A percentile compares a stretch with the other conserved stretches of the same genome.
Evolutionary conservation across 2,797 vertebrate species (phyloP).

Genomic region (Characodon lateralis): DNA sequence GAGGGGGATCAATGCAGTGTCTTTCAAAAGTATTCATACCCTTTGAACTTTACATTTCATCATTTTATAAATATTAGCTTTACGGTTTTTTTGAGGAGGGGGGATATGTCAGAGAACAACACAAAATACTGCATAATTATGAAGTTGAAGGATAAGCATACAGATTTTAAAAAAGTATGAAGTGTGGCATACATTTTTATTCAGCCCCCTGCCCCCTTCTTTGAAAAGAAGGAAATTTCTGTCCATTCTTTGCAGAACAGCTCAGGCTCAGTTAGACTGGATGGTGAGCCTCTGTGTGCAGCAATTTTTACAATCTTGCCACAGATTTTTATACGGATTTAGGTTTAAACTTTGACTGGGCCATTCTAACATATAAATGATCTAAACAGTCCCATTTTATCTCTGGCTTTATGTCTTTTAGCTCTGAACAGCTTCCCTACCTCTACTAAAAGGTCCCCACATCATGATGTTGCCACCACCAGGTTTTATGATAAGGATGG

Average conservation of each 20-base stretch:
- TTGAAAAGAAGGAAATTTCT: no score
- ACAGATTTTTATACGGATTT: not conserved
- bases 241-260: no score
- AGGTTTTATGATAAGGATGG: not conserved
- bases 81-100: not conserved
- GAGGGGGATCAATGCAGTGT: slow-evolving; percentile 25
- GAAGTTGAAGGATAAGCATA: not conserved
- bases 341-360: not conserved
- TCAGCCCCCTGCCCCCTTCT: no score
- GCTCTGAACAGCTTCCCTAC: not conserved
- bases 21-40: not conserved
- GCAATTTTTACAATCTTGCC: not conserved
- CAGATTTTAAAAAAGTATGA: no score
- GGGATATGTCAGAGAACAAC: not conserved
- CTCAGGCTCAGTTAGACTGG: not conserved
- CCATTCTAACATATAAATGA: not conserved
- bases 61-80: not conserved
- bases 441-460: not conserved
- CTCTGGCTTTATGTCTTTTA: not conserved
- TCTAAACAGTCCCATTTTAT: not conserved
- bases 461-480: not conserved
- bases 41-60: not conserved
- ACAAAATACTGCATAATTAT: not conserved
- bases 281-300: not conserved
- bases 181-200: not conserved